These are phyloP conservation scores for Panthera leo DNA, from an alignment of 2,113 vertebrate genomes.

Conservation along the genomic window DNA sequence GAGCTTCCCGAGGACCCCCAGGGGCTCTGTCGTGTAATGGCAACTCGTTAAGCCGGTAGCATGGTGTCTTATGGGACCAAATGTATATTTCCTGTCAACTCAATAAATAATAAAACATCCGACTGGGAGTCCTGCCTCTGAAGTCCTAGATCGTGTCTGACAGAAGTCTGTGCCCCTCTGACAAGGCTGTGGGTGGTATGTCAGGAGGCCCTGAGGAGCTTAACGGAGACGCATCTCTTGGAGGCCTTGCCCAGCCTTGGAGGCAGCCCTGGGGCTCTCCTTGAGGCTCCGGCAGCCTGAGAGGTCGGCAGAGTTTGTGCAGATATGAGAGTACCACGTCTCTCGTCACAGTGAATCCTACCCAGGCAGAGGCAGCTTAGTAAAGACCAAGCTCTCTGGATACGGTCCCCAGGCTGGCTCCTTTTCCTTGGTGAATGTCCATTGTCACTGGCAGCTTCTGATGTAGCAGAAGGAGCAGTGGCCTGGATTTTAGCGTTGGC, in stretches of 20 bases:
- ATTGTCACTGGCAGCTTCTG: neutral
- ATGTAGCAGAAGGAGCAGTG: neutral
- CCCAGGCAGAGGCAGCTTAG: neutral
- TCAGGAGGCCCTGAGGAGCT: neutral
- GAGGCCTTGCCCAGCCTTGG: too few species aligned
- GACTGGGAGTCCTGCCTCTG: neutral
- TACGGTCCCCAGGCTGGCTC: neutral
- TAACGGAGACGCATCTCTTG: neutral
- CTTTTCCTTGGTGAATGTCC: neutral
- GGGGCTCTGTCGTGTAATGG: neutral
- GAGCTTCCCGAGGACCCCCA: neutral
- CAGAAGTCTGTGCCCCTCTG: neutral
- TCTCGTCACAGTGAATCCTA: neutral
- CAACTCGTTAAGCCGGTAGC: neutral
- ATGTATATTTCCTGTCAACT: constrained; percentile 49
- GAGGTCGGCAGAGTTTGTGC: neutral
- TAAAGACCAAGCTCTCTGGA: neutral
- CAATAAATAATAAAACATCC: constrained; percentile 72
- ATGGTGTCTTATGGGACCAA: constrained; percentile 8
- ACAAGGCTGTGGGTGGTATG: neutral
- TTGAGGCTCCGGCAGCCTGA: neutral
- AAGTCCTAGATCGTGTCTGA: neutral
- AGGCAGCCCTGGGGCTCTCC: neutral
- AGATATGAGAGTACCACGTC: neutral
- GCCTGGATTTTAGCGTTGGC: too few species aligned